Evolutionary conservation across 53 echinoderm and acorn worm species (phyloP), one percentile per base, ranked within the genome.

Genomic region (Mesocentrotus franciscanus): DNA sequence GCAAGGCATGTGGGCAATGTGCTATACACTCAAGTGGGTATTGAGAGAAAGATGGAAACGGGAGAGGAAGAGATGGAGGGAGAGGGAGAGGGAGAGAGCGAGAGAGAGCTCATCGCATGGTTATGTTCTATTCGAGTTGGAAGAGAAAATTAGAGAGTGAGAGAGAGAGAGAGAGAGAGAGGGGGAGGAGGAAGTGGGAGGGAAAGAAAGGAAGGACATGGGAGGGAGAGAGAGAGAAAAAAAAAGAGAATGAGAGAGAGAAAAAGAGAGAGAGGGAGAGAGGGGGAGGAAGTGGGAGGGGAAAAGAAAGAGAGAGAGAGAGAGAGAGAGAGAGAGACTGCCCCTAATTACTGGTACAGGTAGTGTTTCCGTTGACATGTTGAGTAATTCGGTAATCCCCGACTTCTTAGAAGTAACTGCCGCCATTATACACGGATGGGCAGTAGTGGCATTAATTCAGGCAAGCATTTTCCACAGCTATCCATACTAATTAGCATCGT

Each of bases 251-350:
- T 39, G 39, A 22, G 35, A 30, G 83, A 15, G 10, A 20, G 33
- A 13, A 79, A 16, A 15, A 66, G 66, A 79, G 66, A 66, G 87
- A 33, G 56, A 58, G 15, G 6, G 87, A n/a, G 56, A 56, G 8
- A 62, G 62, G 14, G 90, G 29, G 60, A 64, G 29, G 29, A 30
- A 30, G 33, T 33, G 30, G 39, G 30, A 62, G 29, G 16, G 61
- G 24, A 29, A 90, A 33, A 35, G 39, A 34, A 64, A 68, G 70
- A 64, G 71, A 92, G 64, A 61, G 32, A 90, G 61, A 90, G 7
- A 90, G 90, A 60, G 90, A 27, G 56, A 90, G 61, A 60, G 90
- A 30, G 5, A 59, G 90, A 90, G 90, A 90, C 7, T 49, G 78
- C 24, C 87, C 57, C 3, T 29, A 60, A 42, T 18, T 64, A 18